Evolutionary conservation across 2,888 invertebrate species (phyloP).

Genomic region (Anthrax anthrax): DNA sequence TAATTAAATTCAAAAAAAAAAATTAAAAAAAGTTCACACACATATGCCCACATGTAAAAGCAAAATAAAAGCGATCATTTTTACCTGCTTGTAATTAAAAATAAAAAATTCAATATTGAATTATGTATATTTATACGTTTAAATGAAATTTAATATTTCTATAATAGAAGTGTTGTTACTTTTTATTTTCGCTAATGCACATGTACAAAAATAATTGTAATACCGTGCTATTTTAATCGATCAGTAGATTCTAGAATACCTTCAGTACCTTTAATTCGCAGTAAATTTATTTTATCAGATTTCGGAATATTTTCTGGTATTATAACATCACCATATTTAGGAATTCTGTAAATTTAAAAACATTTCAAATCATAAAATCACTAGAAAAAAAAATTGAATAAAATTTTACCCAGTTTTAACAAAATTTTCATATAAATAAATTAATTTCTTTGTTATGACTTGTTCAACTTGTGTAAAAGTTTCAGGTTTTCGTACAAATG

Average conservation of each 20-base stretch:
- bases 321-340: not conserved
- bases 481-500: not conserved
- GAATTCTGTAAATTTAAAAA: not conserved
- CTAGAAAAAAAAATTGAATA: not conserved
- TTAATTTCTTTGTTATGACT: not conserved
- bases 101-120: too few species aligned
- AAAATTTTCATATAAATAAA: slow-evolving; percentile 1
- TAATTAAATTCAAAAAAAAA: too few species aligned
- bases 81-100: too few species aligned
- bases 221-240: too few species aligned
- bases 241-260: not conserved
- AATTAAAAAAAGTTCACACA: too few species aligned
- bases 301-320: not conserved
- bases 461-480: not conserved
- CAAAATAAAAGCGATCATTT: too few species aligned
- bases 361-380: not conserved
- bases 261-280: not conserved
- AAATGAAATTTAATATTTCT: too few species aligned
- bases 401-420: slow-evolving; percentile 1
- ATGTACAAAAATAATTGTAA: too few species aligned
- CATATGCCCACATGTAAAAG: too few species aligned
- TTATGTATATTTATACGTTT: too few species aligned
- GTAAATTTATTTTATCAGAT: not conserved
- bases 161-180: too few species aligned
- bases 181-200: too few species aligned